Evolutionary conservation across 2,113 vertebrate genomes (phyloP), one percentile per base, ranked within the genome.

Genomic region (Scophthalmus maximus): DNA sequence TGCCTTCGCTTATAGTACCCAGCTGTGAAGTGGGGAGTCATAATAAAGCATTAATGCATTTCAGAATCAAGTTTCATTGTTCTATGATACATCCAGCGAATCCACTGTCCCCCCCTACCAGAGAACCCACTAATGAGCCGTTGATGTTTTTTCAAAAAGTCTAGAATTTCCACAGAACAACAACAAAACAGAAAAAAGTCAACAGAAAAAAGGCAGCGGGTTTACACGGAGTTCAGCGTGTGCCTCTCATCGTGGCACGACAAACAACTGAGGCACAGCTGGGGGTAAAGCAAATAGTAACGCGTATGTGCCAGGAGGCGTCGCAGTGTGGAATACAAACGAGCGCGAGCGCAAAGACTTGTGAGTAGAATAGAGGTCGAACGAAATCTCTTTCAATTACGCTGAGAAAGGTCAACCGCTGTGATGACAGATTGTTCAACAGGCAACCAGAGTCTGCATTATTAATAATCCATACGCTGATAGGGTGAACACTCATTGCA

Each of bases 191-290:
- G 67, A 30, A 63, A 30, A 36, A 51, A 81, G 27, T 79, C 68
- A 79, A 77, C 49, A 18, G 47, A 67, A 76, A 67, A 76, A 72
- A 23, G 27, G 66, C 62, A 36, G 26, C 22, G 23, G 40, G 63
- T 82, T 87, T 83, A 66, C 81, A 57, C 23, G 15, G 77, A 90
- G 82, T 83, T 76, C 84, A 82, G 82, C 51, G 9, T 71, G 75
- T 27, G 68, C 62, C 61, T 88, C 85, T 80, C 81, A 81, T 87
- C 49, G 40, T 72, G 61, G 53, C 77, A 78, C 59, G 73, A 79
- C 78, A 88, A 89, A 89, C 79, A 81, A 34, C 51, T 52, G 71
- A 69, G 44, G 66, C 73, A 52, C 81, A 83, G 70, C 59, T 18
- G 80, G 78, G 50, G 80, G 78, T 59, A 65, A 67, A 64, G 65